Base-by-base conservation (phyloP, 2,797 vertebrate genomes). In the Pteropus rufus region DNA sequence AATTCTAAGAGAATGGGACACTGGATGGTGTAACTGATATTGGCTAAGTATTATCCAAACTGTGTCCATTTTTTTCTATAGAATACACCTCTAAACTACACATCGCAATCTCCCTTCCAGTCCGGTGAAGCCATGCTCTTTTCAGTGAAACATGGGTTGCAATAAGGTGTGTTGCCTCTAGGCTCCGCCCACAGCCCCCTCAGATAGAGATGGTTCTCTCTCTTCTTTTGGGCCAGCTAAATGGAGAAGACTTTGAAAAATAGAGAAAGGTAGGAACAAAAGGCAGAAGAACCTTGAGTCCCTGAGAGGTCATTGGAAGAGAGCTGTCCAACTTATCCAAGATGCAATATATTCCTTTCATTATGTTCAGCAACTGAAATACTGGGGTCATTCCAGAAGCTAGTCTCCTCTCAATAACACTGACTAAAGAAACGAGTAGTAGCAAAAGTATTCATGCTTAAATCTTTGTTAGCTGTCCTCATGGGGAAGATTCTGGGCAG, bases 21-120 rank as follows among this genome's bases (percentile, higher is more conserved):
- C 1, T 21, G 49, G 29, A 26, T 23, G 0, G 10, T 29, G n/a
- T 34, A 58, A 31, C 49, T 56, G 52, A 41, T n/a, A 41, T 1
- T 34, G 65, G 8, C 64, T 62, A 23, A 54, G 77, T 58, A 70
- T 69, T 31, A 93, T 79, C 16, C 52, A 52, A 64, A 52, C 1
- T 0, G 0, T 14, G 2, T 16, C 2, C 10, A 16, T 9, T 34
- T 52, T 52, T 65, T 41, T 21, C n/a, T 41, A 44, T 3, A 49
- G 62, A 62, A 46, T n/a, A 41, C 15, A 31, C 4, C 29, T 60
- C 6, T 10, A 18, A 76, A 7, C 9, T 10, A 12, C 7, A 7
- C 31, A 52, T 39, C 1, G 24, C 46, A 44, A 31, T 2, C 10
- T 58, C 31, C 26, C 1, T 24, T 39, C 34, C 36, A 34, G n/a